These are phyloP conservation scores for Magallana ariakensis DNA, from an alignment of 1,140 invertebrate genomes.

Conservation along the genomic window DNA sequence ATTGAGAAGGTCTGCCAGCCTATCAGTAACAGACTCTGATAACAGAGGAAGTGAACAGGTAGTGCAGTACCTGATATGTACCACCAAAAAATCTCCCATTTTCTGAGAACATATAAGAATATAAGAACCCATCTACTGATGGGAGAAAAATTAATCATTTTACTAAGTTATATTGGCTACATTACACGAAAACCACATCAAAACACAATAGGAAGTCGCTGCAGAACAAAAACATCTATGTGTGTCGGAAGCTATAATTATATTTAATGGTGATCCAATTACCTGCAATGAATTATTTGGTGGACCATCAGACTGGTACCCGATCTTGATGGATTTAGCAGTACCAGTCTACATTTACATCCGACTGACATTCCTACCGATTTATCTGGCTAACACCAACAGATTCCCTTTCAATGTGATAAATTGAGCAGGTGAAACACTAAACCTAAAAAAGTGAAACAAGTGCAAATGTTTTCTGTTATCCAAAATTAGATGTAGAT, in stretches of 20 bases:
- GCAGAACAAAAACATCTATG: neutral
- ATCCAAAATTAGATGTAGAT: neutral
- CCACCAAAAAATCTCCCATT: no score
- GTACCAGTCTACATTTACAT: slow-evolving; percentile 27
- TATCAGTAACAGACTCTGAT: neutral
- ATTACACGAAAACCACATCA: neutral
- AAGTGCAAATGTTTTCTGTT: slow-evolving; percentile 4
- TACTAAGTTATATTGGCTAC: slow-evolving; percentile 13
- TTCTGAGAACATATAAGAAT: neutral
- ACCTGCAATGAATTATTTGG: neutral
- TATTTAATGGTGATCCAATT: neutral
- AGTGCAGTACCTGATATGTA: neutral
- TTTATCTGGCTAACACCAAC: slow-evolving; percentile 23
- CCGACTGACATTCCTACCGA: slow-evolving; percentile 14
- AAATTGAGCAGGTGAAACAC: slow-evolving; percentile 29
- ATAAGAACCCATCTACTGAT: no score
- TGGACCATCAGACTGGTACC: slow-evolving; percentile 7
- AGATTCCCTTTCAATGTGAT: slow-evolving; percentile 3
- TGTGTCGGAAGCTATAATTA: neutral
- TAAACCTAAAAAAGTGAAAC: slow-evolving; percentile 4
- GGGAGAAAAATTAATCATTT: neutral
- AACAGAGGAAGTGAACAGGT: neutral
- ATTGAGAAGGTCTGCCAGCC: neutral
- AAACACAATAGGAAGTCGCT: slow-evolving; percentile 8
- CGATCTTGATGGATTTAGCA: neutral